Percentiles rank a stretch among this genome's conserved stretches.
These are phyloP conservation scores for Eurystomus glaucurus DNA, from an alignment of 2,797 vertebrate genomes.

Conservation along the genomic window DNA sequence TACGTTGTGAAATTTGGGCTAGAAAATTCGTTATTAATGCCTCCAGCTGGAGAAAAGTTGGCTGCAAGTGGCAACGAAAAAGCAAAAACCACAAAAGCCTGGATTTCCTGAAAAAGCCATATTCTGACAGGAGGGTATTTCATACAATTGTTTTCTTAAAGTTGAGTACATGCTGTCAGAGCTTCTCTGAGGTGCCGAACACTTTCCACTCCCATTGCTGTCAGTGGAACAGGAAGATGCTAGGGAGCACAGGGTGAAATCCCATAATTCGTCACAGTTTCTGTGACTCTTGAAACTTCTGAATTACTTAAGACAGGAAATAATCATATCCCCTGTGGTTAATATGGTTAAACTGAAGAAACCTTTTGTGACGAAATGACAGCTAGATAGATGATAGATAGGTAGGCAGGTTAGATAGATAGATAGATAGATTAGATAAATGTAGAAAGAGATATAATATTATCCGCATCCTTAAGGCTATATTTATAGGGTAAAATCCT, in stretches of 20 bases:
- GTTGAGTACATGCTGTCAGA: not conserved
- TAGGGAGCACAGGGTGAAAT: not conserved
- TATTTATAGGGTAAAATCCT: not conserved
- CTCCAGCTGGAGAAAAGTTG: not conserved
- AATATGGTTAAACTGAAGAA: conserved; percentile 60
- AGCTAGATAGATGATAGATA: not conserved
- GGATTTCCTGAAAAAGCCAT: not conserved
- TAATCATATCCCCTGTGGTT: conserved; percentile 45
- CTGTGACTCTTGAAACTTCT: conserved; percentile 31
- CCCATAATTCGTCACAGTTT: not conserved
- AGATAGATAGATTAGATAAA: not conserved
- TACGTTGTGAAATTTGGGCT: not conserved
- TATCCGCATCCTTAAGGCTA: not conserved
- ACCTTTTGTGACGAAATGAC: not conserved
- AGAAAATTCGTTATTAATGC: not conserved
- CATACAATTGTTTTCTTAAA: not conserved
- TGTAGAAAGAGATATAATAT: not conserved
- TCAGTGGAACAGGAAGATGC: not conserved
- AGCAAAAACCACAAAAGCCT: not conserved
- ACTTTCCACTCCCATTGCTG: not conserved
- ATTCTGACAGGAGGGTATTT: not conserved
- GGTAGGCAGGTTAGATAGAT: too few relatives aligned
- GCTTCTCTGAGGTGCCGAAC: not conserved
- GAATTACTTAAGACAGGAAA: conserved; percentile 72
- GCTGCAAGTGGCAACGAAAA: not conserved